Base-by-base conservation (phyloP, 2,888 invertebrate species). In the Syritta pipiens region DNA sequence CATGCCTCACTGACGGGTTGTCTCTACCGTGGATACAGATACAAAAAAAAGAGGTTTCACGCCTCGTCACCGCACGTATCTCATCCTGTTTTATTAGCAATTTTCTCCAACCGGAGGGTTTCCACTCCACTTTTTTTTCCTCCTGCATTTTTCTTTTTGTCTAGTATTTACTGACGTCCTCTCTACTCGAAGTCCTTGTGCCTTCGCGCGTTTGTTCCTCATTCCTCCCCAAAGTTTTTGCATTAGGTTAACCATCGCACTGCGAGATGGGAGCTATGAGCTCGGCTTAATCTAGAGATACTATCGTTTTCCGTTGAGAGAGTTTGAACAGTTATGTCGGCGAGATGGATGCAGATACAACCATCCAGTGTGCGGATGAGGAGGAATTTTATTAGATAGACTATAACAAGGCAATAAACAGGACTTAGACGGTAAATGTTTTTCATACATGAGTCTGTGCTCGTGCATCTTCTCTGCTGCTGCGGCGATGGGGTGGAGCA, bases 1-100 rank as follows among this genome's bases (percentile, higher is more conserved):
- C 24, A 59, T 28, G 37, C 44, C 42, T 17, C 10, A 12, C 12
- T 22, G 22, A 37, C 9, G 12, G 35, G 3, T 51, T 9, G 28
- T 48, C 48, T 75, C 26, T 48, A 2, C 30, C 5, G n/a, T 14
- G 17, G n/a, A 6, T 35, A 2, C 35, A 14, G 35, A n/a, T 14
- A 35, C 1, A 1, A 6, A 37, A 42, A 69, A 51, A 32, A 65
- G 32, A 35, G 59, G 59, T 49, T 71, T 71, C 32, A 77, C 65
- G 65, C 59, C 71, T 60, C 53, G 71, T 72, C 71, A 67, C 60
- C 42, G 71, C 71, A 77, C 65, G 63, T 77, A 65, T 26, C 53
- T 53, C 77, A 59, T 71, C 32, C 53, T 55, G 48, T 48, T 72
- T 77, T 77, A 77, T 65, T 65, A 77, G 71, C 42, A 72, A 65